Evolutionary conservation across 1,140 invertebrate species (phyloP).

Genomic region (Papilio dardanus): DNA sequence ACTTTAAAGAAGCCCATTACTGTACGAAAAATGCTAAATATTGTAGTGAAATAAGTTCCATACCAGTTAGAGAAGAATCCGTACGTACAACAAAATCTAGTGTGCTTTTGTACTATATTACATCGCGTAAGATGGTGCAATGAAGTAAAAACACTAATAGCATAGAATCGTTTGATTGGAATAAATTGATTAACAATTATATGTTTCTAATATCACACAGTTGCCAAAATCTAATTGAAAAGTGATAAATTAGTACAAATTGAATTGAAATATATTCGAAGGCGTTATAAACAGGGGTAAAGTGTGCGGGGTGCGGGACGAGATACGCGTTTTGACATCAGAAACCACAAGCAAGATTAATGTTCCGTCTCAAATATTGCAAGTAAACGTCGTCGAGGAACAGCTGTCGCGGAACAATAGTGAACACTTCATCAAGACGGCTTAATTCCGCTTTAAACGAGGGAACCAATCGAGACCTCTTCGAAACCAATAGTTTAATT

Average conservation of each 20-base stretch:
- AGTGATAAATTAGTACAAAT: background rate
- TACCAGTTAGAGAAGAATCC: background rate
- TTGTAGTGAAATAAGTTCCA: too few species aligned
- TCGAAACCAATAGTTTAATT: constrained; percentile 43
- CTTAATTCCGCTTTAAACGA: constrained; percentile 52
- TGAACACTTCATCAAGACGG: constrained; percentile 42
- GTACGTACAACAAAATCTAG: background rate
- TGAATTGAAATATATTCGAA: constrained; percentile 1
- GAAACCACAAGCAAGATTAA: constrained; percentile 43
- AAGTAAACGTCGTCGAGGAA: constrained; percentile 42
- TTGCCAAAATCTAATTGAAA: background rate
- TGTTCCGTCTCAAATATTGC: constrained; percentile 44
- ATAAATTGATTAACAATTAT: background rate
- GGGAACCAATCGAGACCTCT: constrained; percentile 46
- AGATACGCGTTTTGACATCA: constrained; percentile 23
- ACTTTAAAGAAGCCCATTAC: background rate
- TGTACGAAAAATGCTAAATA: background rate
- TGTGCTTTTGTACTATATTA: background rate
- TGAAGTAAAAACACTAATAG: background rate
- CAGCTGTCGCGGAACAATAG: constrained; percentile 50
- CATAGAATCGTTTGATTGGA: background rate
- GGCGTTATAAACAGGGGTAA: background rate
- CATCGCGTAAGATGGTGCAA: background rate
- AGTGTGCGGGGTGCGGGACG: background rate
- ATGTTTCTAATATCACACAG: background rate